Percentiles rank a stretch among this genome's conserved stretches.
Conservation (phyloP, 2,113 vertebrate species). For the Cnemophilus loriae region DNA sequence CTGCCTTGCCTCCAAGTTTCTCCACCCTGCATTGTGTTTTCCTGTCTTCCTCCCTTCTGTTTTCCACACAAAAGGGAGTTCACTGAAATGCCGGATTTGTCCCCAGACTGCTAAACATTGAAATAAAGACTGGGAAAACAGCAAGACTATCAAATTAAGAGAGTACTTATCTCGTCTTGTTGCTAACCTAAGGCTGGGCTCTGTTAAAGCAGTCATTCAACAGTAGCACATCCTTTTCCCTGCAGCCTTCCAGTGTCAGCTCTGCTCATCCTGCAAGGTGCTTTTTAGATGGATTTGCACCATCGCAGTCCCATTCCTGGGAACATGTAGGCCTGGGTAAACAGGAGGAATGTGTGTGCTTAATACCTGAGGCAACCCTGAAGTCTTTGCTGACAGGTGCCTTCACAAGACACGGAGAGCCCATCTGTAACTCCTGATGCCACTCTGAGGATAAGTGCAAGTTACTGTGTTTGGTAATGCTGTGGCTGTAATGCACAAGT, state of each 20-base stretch:
- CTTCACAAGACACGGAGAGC: fast-evolving
- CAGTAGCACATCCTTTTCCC: neutral
- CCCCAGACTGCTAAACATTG: neutral
- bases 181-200: neutral
- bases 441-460: neutral
- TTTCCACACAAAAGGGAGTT: neutral
- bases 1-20: neutral
- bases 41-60: constrained; percentile 9
- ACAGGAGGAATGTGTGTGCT: neutral
- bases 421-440: no score
- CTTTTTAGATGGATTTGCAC: neutral
- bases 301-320: fast-evolving
- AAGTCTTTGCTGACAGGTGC: neutral
- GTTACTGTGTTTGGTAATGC: neutral
- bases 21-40: neutral
- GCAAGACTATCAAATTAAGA: neutral
- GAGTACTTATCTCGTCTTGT: neutral
- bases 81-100: neutral
- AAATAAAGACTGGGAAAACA: neutral
- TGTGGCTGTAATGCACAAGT: fast-evolving
- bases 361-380: neutral
- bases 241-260: neutral
- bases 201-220: neutral
- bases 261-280: neutral
- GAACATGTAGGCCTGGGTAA: neutral